Base-by-base conservation (phyloP, 2,113 vertebrate species). In the Trichechus manatus region DNA sequence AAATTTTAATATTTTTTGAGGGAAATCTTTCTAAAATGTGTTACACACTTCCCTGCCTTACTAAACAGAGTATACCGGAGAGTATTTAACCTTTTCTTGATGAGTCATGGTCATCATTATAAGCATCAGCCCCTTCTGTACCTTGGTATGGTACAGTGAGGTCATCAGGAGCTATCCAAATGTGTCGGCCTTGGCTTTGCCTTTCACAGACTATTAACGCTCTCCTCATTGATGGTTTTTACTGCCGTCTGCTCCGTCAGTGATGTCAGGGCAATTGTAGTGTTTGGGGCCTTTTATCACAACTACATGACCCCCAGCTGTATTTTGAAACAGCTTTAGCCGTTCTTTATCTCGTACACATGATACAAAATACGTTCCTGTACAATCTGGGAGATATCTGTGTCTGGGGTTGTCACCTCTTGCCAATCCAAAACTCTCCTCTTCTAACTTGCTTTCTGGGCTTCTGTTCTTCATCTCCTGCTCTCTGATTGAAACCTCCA, bases 1-100 rank as follows among this genome's bases (percentile, higher is more conserved):
- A 78, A 95, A 86, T 97, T 97, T 98, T 97, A 94, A 94, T 97
- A 94, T 96, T 93, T 98, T 98, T 92, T 50, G 96, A 97, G 90
- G 92, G 95, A 96, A 94, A 61, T 95, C 97, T 97, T 98, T 98
- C 97, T 97, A 97, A 97, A 81, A 70, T 47, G 44, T 63, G 82
- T 93, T 25, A 92, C 27, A 3, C 14, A 81, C 85, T 89, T 97
- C 96, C 97, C 97, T 97, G 97, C 98, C 97, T 98, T 98, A 97
- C 97, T 56, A 74, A 84, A 95, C 93, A 97, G 93, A 97, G 87
- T 93, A 61, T n/a, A 25, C n/a, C 70, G 92, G 96, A 97, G 95
- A 97, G 95, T 82, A 68, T 90, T 84, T 87, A 74, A 74, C 47
- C 85, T 94, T 94, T 96, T 88, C 95, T 89, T 47, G 81, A 44